A percentile compares a stretch with the other conserved stretches of the same genome.
Evolutionary conservation across 2,113 vertebrate genomes (phyloP).

Genomic region (Muntiacus reevesi): DNA sequence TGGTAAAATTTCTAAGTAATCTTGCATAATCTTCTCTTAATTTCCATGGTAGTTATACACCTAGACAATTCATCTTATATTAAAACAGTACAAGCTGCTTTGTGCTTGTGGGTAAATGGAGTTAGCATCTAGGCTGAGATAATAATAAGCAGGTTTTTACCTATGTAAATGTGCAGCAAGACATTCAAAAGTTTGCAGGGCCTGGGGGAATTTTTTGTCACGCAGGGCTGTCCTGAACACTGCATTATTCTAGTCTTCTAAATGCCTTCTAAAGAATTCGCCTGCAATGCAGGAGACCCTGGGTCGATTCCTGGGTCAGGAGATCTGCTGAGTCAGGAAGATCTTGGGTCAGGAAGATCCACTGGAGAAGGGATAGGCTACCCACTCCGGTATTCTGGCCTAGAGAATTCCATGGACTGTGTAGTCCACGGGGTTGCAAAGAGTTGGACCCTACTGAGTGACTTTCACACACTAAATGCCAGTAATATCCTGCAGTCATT

Average conservation of each 20-base stretch:
- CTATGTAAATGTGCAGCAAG: neutral
- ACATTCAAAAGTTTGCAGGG: neutral
- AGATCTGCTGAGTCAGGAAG: neutral
- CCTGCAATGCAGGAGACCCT: neutral
- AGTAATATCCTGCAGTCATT: neutral
- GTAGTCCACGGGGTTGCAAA: neutral
- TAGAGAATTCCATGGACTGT: neutral
- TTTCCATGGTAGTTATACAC: neutral
- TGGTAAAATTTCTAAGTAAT: neutral
- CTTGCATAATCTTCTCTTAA: neutral
- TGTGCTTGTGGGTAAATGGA: neutral
- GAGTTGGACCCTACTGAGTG: rapidly evolving
- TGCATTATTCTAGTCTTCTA: neutral
- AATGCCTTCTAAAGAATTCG: neutral
- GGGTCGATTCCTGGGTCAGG: neutral
- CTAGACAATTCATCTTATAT: neutral
- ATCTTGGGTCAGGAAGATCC: neutral
- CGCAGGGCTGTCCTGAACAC: neutral
- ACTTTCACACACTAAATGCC: neutral
- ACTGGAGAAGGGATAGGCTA: neutral
- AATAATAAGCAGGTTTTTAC: neutral
- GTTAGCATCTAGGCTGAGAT: neutral
- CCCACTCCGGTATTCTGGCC: neutral
- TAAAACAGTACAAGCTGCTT: neutral
- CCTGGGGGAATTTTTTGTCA: neutral